Base-by-base conservation (phyloP, 1,140 invertebrate genomes). In the Drosophila equinoxialis region DNA sequence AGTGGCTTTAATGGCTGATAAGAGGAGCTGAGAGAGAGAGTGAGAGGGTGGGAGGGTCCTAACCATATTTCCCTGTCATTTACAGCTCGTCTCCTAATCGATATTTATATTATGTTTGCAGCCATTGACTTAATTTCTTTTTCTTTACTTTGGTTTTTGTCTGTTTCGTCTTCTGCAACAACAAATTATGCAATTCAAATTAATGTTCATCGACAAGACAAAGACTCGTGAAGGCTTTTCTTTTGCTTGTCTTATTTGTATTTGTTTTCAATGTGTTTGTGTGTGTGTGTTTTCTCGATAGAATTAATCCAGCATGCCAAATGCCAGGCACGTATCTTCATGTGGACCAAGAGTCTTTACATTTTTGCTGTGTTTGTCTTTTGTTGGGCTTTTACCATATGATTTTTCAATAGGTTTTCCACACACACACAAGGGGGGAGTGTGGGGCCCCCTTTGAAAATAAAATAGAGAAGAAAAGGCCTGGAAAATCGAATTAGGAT, bases 151-250 rank as follows among this genome's bases (percentile, higher is more conserved):
- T 48, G 14, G 17, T 51, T 51, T 2, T 51, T 10, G 20, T 11
- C 63, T 65, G 67, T 74, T 67, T 74, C 6, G 6, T 14, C 45
- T 17, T 17, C 63, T 63, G 67, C 83, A 84, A 71, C 77, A 81
- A 82, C 80, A 89, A 90, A 89, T 89, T 89, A 89, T 89, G 84
- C 84, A 89, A 89, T 89, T 89, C 84, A 89, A 89, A 89, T 89
- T 89, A 89, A 89, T 89, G 84, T 67, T 62, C 57, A 71, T 77
- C 84, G 89, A 89, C 37, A 39, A 89, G 69, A 75, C 37, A 67
- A 41, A 60, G 45, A 30, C 61, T 66, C 45, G 3, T 23, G 57
- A 54, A 59, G 70, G 17, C 60, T 54, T 45, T 35, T 6, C 57
- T 7, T 61, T 17, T 69, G 30, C 30, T 30, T 30, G 5, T 30